phyloP scores from a whole-genome alignment of 2,888 invertebrate genomes.

The Drosophila subquinaria region DNA sequence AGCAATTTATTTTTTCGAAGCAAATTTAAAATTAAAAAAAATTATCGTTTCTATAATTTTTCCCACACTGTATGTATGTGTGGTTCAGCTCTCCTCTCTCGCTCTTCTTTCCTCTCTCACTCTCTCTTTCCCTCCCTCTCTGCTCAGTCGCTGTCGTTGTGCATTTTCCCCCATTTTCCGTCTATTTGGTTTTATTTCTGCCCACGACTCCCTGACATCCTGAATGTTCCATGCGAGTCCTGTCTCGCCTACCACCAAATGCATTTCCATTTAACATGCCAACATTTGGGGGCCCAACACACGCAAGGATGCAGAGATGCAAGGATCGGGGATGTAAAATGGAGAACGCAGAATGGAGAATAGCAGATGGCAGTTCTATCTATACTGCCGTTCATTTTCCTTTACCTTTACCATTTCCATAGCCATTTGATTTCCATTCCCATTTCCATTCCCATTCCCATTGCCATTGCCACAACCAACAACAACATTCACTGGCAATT shows the following conservation, averaged over 20 bases:
- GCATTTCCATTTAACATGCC: slow-evolving; percentile 78
- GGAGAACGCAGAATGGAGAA: slow-evolving; percentile 20
- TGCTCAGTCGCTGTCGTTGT: slow-evolving; percentile 37
- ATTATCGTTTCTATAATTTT: too few species aligned
- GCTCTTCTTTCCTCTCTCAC: not conserved
- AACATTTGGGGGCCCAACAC: slow-evolving; percentile 20
- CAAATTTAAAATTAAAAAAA: too few species aligned
- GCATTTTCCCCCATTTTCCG: slow-evolving; percentile 76
- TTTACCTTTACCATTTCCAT: slow-evolving; percentile 27
- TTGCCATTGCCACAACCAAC: slow-evolving; percentile 19
- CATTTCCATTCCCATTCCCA: slow-evolving; percentile 31
- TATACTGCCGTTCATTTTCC: slow-evolving; percentile 21
- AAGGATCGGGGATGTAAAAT: not conserved
- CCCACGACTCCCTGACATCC: slow-evolving; percentile 55
- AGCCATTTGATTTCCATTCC: slow-evolving; percentile 28
- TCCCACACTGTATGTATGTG: slow-evolving; percentile 4
- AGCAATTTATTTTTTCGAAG: too few species aligned
- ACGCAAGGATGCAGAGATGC: slow-evolving; percentile 24
- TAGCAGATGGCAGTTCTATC: slow-evolving; percentile 23
- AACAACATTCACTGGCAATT: slow-evolving; percentile 46
- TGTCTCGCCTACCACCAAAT: slow-evolving; percentile 51
- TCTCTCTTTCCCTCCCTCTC: not conserved
- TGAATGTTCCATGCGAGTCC: slow-evolving; percentile 47
- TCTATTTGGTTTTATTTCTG: slow-evolving; percentile 76
- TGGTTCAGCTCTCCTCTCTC: not conserved